Base-by-base conservation (phyloP, 2,113 vertebrate genomes). In the Mola mola region DNA sequence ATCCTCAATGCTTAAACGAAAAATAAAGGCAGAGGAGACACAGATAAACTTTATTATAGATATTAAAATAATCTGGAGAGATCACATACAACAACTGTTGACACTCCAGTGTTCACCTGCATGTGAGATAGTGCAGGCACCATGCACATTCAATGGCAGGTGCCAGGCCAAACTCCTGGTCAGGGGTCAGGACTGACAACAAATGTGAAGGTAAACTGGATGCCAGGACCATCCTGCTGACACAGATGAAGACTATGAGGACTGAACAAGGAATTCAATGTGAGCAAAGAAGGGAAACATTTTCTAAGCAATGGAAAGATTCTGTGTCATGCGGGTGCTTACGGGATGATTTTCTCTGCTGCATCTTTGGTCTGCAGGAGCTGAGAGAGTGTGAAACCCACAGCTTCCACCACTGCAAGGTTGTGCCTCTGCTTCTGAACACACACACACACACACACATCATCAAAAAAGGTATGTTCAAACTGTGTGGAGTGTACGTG, bases 111-210 rank as follows among this genome's bases (percentile, higher is more conserved):
- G 17, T 70, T 76, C 90, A 99, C 97, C 94, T 94, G 86, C 93
- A 93, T 40, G 92, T 42, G 44, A 98, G 90, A 84, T 97, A 98
- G 88, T 99, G 96, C 59, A 99, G 92, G 74, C 96, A 96, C 97
- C 97, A 99, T 0, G 95, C 94, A 75, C 93, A 95, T 82, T 99
- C 97, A 65, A 97, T 91, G 0, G 94, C 93, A 0, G 92, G 90
- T 50, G 92, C 94, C 46, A 90, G 67, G 20, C 92, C 92, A 58
- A 92, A 89, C 68, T 91, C 90, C 31, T 89, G 89, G 62, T 93
- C 85, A 0, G 91, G 91, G 8, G 89, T 91, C 61, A 98, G 69
- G 56, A 94, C 79, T 0, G 48, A 88, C 41, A 96, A 88, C 79
- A 98, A 89, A 47, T 89, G 86, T 69, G 90, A 87, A 17, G 92